Percentiles rank a stretch among this genome's conserved stretches.
These are phyloP conservation scores for Dicrostonyx torquatus DNA, from an alignment of 2,797 vertebrate genomes.

Conservation along the genomic window DNA sequence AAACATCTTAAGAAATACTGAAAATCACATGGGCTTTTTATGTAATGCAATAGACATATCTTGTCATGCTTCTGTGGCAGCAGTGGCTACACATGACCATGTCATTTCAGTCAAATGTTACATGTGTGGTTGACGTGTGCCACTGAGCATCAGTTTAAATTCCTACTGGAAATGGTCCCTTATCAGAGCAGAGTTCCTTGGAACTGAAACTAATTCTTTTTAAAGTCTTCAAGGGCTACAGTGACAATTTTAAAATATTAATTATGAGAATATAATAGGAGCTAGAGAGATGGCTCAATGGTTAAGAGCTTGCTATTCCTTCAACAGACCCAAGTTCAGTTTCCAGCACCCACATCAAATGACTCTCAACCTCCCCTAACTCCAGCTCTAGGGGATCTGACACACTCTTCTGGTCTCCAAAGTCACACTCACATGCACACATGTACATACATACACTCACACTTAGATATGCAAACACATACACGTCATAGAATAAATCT, in stretches of 20 bases:
- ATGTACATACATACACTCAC: neutral
- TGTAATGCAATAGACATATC: neutral
- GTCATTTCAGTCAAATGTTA: neutral
- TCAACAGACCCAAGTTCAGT: neutral
- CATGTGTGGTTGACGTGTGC: neutral
- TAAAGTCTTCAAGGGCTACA: neutral
- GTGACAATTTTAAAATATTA: neutral
- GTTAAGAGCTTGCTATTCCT: neutral
- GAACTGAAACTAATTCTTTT: neutral
- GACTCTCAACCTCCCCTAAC: too few species aligned
- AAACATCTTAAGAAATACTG: neutral
- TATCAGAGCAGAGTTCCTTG: neutral
- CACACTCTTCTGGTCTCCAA: neutral
- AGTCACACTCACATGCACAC: neutral
- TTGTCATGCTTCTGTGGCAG: neutral
- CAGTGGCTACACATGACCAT: neutral
- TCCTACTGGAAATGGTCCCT: neutral
- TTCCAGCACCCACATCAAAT: neutral
- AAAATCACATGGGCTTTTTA: neutral
- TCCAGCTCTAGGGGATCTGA: neutral
- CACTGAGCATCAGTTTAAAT: neutral
- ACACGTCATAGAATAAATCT: neutral
- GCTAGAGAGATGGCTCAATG: neutral
- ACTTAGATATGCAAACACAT: neutral
- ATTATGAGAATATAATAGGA: neutral